Conservation (phyloP, 2,113 vertebrate genomes). For the Empidonax traillii region DNA sequence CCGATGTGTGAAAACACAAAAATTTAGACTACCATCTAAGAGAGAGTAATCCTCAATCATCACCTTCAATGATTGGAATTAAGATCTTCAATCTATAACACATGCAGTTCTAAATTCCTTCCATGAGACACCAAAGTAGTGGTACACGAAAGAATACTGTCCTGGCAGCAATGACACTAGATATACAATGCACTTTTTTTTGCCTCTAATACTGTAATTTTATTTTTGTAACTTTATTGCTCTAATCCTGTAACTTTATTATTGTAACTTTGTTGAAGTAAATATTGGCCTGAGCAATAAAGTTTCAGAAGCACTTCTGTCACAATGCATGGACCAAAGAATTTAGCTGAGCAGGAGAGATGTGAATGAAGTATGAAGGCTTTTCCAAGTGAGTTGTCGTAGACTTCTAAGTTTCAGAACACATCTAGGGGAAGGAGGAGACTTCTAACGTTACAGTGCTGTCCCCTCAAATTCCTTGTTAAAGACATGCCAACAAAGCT, state of each 20-base stretch:
- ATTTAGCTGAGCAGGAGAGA: not conserved
- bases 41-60: not conserved
- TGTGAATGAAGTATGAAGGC: not conserved
- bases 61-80: not conserved
- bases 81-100: not conserved
- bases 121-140: not conserved
- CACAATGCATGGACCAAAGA: not conserved
- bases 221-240: not conserved
- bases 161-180: not conserved
- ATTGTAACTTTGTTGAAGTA: not conserved
- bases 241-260: not conserved
- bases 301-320: not conserved
- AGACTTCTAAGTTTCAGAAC: not conserved
- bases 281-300: not conserved
- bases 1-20: not conserved
- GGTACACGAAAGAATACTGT: not conserved
- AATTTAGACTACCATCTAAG: not conserved
- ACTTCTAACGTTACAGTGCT: not conserved
- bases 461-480: not conserved
- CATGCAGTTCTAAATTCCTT: not conserved
- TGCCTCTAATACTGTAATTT: not conserved
- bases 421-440: not conserved
- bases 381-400: not conserved
- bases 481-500: not conserved
- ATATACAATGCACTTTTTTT: not conserved